Percentiles rank a stretch among this genome's conserved stretches.
These are phyloP conservation scores for Clarias pachynema DNA, from an alignment of 2,797 vertebrate genomes.

Conservation along the genomic window DNA sequence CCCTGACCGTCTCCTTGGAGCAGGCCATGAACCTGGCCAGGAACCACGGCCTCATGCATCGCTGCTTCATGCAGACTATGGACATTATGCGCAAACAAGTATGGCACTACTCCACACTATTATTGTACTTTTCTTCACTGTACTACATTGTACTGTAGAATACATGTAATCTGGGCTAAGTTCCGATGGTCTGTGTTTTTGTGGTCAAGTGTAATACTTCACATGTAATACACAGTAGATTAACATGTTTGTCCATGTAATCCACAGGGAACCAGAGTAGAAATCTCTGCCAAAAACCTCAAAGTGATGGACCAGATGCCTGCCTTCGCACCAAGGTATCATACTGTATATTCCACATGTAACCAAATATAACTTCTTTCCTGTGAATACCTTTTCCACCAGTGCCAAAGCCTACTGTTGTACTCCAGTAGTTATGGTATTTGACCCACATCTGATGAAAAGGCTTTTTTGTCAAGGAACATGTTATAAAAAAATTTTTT, in stretches of 20 bases:
- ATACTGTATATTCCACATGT: not conserved
- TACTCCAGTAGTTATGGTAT: not conserved
- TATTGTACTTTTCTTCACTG: not conserved
- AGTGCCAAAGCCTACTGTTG: not conserved
- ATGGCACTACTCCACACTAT: not conserved
- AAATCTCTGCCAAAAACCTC: conserved; percentile 96
- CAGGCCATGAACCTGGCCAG: conserved; percentile 90
- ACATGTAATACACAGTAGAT: not conserved
- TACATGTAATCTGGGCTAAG: too few relatives aligned
- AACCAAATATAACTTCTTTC: not conserved
- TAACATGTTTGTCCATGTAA: conserved; percentile 46
- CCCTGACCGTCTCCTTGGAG: conserved; percentile 90
- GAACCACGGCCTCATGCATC: conserved; percentile 92
- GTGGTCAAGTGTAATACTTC: not conserved
- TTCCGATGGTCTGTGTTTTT: not conserved
- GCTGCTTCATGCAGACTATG: conserved; percentile 96
- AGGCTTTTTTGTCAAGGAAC: not conserved
- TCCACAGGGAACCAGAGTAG: conserved; percentile 90
- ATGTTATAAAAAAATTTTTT: not conserved
- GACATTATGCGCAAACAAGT: conserved; percentile 99
- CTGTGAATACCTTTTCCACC: not conserved
- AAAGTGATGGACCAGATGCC: conserved; percentile 98
- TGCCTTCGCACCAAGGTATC: conserved; percentile 88
- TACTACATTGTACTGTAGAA: not conserved
- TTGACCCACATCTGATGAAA: not conserved